phyloP scores from a whole-genome alignment of 1,140 invertebrate species.

The Choristoneura fumiferana region DNA sequence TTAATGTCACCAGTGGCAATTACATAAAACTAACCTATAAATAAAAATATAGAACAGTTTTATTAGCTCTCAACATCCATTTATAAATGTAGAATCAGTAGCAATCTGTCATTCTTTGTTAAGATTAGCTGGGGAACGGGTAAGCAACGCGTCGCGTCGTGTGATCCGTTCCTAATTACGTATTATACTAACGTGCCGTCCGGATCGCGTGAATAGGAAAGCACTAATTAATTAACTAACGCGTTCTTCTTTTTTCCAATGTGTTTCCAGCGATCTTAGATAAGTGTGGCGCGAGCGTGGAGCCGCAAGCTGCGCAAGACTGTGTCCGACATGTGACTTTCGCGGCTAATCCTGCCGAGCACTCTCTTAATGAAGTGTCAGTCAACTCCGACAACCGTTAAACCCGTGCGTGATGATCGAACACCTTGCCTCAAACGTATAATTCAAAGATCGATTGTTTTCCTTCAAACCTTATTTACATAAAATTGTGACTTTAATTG shows the following conservation, averaged over 20 bases:
- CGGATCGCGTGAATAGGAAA: conserved; percentile 43
- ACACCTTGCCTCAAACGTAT: conserved; percentile 33
- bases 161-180: conserved; percentile 45
- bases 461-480: conserved; percentile 54
- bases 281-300: conserved; percentile 7
- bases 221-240: conserved; percentile 41
- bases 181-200: conserved; percentile 27
- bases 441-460: conserved; percentile 25
- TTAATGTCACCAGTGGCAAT: neutral
- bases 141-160: conserved; percentile 29
- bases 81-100: neutral
- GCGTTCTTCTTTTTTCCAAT: conserved; percentile 28
- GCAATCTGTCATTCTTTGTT: conserved; percentile 6
- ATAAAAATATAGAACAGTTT: conserved; percentile 15
- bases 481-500: conserved; percentile 69
- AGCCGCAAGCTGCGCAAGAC: conserved; percentile 24
- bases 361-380: conserved; percentile 18
- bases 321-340: conserved; percentile 28
- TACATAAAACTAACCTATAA: conserved; percentile 8
- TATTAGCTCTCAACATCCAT: neutral
- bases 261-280: conserved; percentile 27
- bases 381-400: conserved; percentile 18
- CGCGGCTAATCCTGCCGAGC: conserved; percentile 22
- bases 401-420: conserved; percentile 22
- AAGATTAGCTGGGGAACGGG: neutral